These are phyloP conservation scores for Sebastes minor DNA, from an alignment of 2,797 vertebrate genomes.

Conservation along the genomic window DNA sequence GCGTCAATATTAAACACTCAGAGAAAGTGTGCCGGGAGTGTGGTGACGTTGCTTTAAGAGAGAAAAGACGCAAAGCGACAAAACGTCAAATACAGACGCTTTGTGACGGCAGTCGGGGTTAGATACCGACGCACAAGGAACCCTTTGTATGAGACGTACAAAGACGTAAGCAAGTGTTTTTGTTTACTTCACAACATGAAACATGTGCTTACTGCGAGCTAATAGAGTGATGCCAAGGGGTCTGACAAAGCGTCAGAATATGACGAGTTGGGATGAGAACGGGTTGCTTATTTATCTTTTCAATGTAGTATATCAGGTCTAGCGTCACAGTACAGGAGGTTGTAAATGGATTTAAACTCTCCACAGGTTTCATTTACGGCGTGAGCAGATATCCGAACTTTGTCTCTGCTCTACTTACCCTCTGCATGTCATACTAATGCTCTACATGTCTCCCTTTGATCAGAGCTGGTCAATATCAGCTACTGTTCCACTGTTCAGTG, in stretches of 20 bases:
- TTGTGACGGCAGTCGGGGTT: fast-evolving
- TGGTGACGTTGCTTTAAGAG: no score
- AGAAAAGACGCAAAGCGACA: no score
- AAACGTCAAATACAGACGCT: no score
- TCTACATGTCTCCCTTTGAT: constrained; percentile 30
- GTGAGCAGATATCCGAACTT: background rate
- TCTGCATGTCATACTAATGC: constrained; percentile 18
- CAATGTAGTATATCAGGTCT: background rate
- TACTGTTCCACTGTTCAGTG: background rate
- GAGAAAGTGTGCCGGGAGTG: fast-evolving
- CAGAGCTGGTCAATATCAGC: constrained; percentile 9
- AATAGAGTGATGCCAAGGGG: no score
- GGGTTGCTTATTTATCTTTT: background rate
- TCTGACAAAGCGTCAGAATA: no score
- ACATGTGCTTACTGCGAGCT: no score
- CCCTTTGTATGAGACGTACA: no score
- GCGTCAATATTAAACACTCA: no score
- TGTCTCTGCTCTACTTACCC: constrained; percentile 2
- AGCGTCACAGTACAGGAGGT: background rate
- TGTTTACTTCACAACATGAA: no score
- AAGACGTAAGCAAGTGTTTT: no score
- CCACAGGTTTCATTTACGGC: background rate
- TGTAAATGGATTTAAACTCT: background rate
- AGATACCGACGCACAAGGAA: no score
- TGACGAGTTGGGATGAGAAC: no score